Percentiles rank a stretch among this genome's conserved stretches.
Conservation (phyloP, 2,888 invertebrate species). For the Lysandra bellargus region DNA sequence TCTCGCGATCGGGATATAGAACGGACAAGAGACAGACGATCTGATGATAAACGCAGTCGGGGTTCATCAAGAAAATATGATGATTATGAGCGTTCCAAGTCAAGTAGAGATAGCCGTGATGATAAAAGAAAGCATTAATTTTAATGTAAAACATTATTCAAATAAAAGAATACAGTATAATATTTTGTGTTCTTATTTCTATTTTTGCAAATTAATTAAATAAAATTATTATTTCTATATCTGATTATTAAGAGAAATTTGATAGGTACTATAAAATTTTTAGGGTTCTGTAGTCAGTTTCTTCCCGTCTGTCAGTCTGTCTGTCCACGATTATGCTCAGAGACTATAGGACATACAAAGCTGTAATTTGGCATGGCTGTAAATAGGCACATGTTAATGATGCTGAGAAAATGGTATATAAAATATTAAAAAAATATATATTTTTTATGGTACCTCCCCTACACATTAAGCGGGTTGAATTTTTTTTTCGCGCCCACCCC, state of each 20-base stretch:
- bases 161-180: background rate
- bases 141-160: background rate
- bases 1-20: slow-evolving; percentile 70
- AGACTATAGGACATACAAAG: too few relatives aligned
- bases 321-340: too few relatives aligned
- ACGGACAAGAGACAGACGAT: slow-evolving; percentile 63
- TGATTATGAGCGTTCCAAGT: slow-evolving; percentile 72
- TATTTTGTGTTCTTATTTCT: background rate
- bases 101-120: slow-evolving; percentile 64
- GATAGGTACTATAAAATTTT: background rate
- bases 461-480: too few relatives aligned
- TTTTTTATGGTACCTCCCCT: too few relatives aligned
- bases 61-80: slow-evolving; percentile 68
- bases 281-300: too few relatives aligned
- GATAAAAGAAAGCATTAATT: slow-evolving; percentile 68
- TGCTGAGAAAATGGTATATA: too few relatives aligned
- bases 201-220: background rate
- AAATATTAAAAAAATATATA: too few relatives aligned
- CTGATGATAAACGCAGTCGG: slow-evolving; percentile 65
- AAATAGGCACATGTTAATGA: too few relatives aligned
- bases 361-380: too few relatives aligned
- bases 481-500: too few relatives aligned
- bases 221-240: background rate
- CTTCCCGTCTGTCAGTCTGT: too few relatives aligned
- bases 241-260: background rate